Percentiles rank a stretch among this genome's conserved stretches.
Conservation (phyloP, 2,888 invertebrate genomes). For the Apotomis capreana region DNA sequence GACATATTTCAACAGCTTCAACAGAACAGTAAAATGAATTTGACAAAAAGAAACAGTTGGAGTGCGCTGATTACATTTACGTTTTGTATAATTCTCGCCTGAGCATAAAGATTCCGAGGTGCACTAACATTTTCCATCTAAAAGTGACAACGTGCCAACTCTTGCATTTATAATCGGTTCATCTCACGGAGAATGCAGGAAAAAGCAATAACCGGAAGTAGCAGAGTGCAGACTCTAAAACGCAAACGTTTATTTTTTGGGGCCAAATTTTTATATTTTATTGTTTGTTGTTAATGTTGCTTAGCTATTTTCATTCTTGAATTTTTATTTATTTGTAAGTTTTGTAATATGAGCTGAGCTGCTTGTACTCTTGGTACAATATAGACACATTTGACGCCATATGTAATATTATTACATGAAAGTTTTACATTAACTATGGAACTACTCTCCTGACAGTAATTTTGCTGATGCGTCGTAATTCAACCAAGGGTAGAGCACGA, state of each 20-base stretch:
- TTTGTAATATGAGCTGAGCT: no score
- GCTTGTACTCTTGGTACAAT: no score
- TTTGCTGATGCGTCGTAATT: no score
- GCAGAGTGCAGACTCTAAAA: conserved; percentile 12
- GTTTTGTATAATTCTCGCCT: not conserved
- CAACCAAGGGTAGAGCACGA: no score
- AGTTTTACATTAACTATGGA: no score
- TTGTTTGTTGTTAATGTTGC: no score
- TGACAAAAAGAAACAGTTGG: not conserved
- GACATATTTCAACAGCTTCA: not conserved
- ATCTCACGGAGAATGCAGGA: conserved; percentile 22
- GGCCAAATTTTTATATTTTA: no score
- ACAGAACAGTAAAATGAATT: not conserved
- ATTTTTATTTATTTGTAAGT: no score
- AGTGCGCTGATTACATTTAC: not conserved
- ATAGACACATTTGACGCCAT: no score
- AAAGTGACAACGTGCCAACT: conserved; percentile 15
- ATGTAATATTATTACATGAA: no score
- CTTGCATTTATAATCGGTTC: conserved; percentile 15
- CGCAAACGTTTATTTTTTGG: not conserved
- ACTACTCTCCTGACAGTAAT: no score
- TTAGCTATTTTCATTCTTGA: no score
- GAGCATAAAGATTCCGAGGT: not conserved
- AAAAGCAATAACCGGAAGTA: conserved; percentile 25
- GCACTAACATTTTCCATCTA: not conserved